Evolutionary conservation across 2,113 vertebrate species (phyloP).

Genomic region (Erythrocercus mccallii): DNA sequence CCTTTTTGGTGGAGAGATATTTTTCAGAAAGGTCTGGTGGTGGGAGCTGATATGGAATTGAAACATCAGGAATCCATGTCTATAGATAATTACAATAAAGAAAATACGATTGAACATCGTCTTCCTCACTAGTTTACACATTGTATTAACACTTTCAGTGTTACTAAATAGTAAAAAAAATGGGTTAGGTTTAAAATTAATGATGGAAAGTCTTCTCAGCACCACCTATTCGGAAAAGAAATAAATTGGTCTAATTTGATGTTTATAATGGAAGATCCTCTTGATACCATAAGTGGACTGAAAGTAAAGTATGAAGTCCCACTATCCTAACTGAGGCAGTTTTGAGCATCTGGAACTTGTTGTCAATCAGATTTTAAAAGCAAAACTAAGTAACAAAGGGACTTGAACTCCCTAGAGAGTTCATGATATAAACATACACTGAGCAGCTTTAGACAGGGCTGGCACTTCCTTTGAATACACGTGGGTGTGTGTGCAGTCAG

Average conservation of each 20-base stretch:
- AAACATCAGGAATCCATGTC: background rate
- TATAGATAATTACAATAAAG: background rate
- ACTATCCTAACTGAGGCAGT: background rate
- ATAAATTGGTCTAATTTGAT: background rate
- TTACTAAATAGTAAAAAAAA: background rate
- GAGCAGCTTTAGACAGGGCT: background rate
- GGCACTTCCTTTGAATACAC: rapidly evolving
- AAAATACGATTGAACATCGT: background rate
- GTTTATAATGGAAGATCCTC: background rate
- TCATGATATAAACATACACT: background rate
- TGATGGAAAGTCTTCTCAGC: background rate
- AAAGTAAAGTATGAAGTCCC: background rate
- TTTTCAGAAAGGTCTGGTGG: background rate
- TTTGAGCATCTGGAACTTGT: background rate
- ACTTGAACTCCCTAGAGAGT: background rate
- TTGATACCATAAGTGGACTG: rapidly evolving
- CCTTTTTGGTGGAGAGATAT: background rate
- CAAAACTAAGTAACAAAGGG: background rate
- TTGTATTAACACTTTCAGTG: background rate
- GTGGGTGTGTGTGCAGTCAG: too few species aligned
- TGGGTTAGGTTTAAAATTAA: background rate
- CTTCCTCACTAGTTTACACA: background rate
- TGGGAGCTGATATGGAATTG: background rate
- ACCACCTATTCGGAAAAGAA: background rate
- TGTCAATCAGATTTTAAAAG: background rate